Evolutionary conservation across 2,797 vertebrate genomes (phyloP).

Genomic region (Peromyscus nudipes): DNA sequence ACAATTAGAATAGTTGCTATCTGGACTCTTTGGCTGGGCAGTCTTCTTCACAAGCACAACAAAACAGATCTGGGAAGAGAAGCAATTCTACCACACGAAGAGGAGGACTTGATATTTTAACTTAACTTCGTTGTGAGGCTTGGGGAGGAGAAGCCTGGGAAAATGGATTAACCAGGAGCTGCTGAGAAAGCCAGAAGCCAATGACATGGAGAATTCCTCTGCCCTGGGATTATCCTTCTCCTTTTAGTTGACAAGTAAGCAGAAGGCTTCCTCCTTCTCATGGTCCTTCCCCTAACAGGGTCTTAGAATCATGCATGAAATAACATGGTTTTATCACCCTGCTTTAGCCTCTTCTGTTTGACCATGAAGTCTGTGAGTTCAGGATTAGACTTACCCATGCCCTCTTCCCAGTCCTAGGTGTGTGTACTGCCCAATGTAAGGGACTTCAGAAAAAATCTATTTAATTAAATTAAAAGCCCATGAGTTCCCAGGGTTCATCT

Average conservation of each 20-base stretch:
- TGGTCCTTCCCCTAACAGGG: neutral
- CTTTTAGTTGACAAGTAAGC: neutral
- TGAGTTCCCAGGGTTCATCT: neutral
- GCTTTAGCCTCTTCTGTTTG: neutral
- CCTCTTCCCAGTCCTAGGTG: neutral
- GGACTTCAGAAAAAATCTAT: neutral
- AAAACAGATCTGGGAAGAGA: slow-evolving; percentile 65
- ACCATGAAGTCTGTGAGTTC: neutral
- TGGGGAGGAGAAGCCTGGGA: neutral
- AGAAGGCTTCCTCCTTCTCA: neutral
- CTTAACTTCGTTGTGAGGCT: slow-evolving; percentile 34
- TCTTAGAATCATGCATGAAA: slow-evolving; percentile 12
- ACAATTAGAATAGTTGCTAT: slow-evolving; percentile 76
- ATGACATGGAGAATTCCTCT: neutral
- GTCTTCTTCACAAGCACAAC: slow-evolving; percentile 72
- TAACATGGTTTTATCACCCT: neutral
- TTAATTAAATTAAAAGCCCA: neutral
- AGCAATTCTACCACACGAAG: slow-evolving; percentile 28
- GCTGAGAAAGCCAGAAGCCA: neutral
- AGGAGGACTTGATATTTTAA: neutral
- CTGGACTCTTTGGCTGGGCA: slow-evolving; percentile 73
- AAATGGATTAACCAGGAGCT: slow-evolving; percentile 24
- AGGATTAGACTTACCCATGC: neutral
- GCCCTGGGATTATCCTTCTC: neutral
- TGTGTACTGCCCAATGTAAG: neutral